Evolutionary conservation across 2,113 vertebrate species (phyloP).

Genomic region (Pan troglodytes): NHGRI_mPanTro3-v2.1_pri NC_072410.2:61749001-61749500

Average conservation of each 20-base stretch:
- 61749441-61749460: neutral
- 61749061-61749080: too few species aligned
- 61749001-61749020: too few species aligned
- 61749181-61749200: too few species aligned
- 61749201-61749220: too few species aligned
- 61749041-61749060: too few species aligned
- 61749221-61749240: too few species aligned
- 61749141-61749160: too few species aligned
- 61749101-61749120: too few species aligned
- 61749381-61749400: neutral
- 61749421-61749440: neutral
- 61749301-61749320: neutral
- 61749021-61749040: too few species aligned
- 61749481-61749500: neutral
- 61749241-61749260: neutral
- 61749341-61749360: neutral
- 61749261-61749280: constrained; percentile 25
- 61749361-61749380: neutral
- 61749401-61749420: neutral
- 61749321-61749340: neutral
- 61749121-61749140: too few species aligned
- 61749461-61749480: neutral
- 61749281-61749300: constrained; percentile 11
- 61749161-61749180: too few species aligned
- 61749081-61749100: too few species aligned